Base-by-base conservation (phyloP, 2,113 vertebrate genomes). In the Origma solitaria region DNA sequence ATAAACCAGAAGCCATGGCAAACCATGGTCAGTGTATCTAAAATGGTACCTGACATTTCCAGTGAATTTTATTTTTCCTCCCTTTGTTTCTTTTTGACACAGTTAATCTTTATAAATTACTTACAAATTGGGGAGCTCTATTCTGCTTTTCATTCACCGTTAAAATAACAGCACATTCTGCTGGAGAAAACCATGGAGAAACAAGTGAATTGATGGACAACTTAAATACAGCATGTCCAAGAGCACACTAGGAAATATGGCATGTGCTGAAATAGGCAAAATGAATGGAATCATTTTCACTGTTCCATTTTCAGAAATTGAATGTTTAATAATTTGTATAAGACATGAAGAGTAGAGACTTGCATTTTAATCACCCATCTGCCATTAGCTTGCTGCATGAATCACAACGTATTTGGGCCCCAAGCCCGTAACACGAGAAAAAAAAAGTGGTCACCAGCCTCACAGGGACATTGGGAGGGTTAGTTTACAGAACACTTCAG, bases 171-270 rank as follows among this genome's bases (percentile, higher is more conserved):
- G n/a, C 27, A 80, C 0, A 10, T 83, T 85, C 64, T 61, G n/a
- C 18, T 53, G 37, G 13, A 77, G 19, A 23, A 93, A 83, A 33
- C 45, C 53, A 76, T 30, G 30, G 30, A 69, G 40, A 76, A 85
- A 72, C 15, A 35, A 78, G 23, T 50, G 25, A 82, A 69, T 20
- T 2, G 1, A 81, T 13, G 2, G 1, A 37, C 18, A 19, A 57
- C 38, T 77, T 69, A 70, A 76, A 76, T 23, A 77, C 11, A 81
- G 30, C 44, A n/a, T 11, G 51, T 64, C 6, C 30, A 35, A 47
- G 20, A 37, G 8, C 10, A 70, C 24, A n/a, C 10, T 14, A 72
- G 25, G 31, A 84, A 77, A 50, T 9, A 71, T 0, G 0, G 23
- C 30, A 86, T 0, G 0, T 65, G 21, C 51, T 28, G 15, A 50